Evolutionary conservation across 2,888 invertebrate genomes (phyloP).

Genomic region (Patella ulyssiponensis): DNA sequence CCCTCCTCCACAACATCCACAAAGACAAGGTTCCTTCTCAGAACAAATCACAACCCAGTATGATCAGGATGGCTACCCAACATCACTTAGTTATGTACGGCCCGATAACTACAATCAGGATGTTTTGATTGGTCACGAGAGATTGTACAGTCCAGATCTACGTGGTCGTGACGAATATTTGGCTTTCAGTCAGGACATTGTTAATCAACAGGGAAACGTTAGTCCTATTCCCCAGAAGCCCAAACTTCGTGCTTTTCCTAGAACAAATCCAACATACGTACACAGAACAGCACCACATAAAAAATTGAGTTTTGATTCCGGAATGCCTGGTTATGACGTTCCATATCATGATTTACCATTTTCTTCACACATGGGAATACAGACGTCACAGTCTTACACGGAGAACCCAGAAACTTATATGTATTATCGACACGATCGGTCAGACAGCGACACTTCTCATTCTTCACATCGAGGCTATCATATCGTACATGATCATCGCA

Average conservation of each 20-base stretch:
- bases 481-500: conserved; percentile 43
- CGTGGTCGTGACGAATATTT: conserved; percentile 52
- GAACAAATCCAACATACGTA: conserved; percentile 69
- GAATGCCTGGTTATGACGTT: conserved; percentile 28
- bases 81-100: conserved; percentile 39
- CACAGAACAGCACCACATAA: conserved; percentile 36
- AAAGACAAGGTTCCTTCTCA: conserved; percentile 47
- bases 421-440: conserved; percentile 61
- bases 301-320: conserved; percentile 36
- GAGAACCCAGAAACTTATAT: conserved; percentile 39
- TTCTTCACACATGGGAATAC: conserved; percentile 47
- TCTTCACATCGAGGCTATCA: conserved; percentile 59
- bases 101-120: conserved; percentile 39
- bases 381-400: conserved; percentile 52
- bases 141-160: conserved; percentile 45
- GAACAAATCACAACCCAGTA: conserved; percentile 29
- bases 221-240: conserved; percentile 60
- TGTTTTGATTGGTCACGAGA: conserved; percentile 37
- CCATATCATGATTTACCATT: conserved; percentile 43
- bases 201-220: conserved; percentile 55
- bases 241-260: conserved; percentile 67
- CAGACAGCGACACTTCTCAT: conserved; percentile 70
- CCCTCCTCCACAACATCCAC: conserved; percentile 15
- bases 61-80: conserved; percentile 37
- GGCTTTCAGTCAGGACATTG: conserved; percentile 65